phyloP scores from a whole-genome alignment of 1,140 invertebrate genomes.

The Ericerus pela region DNA sequence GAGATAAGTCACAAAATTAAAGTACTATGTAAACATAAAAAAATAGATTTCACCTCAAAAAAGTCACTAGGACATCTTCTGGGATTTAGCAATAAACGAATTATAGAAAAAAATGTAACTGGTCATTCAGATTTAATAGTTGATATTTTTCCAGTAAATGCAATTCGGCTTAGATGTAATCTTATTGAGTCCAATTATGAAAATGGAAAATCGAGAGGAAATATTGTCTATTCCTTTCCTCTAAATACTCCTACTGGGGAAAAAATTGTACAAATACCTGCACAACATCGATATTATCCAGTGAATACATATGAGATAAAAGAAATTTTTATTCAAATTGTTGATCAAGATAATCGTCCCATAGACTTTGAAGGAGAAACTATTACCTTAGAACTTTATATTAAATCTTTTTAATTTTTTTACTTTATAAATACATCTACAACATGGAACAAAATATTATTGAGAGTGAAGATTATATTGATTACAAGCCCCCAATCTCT shows the following conservation, averaged over 20 bases:
- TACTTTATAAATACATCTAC: slow-evolving; percentile 1
- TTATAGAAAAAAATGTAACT: too few species aligned
- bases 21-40: too few species aligned
- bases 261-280: background rate
- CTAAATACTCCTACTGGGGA: slow-evolving; percentile 2
- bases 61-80: too few species aligned
- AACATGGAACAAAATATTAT: slow-evolving; percentile 6
- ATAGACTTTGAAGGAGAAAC: slow-evolving; percentile 3
- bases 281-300: background rate
- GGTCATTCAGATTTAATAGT: too few species aligned
- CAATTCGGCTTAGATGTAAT: too few species aligned
- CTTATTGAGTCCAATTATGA: too few species aligned
- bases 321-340: background rate
- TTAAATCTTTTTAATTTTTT: slow-evolving; percentile 5
- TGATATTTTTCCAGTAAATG: too few species aligned
- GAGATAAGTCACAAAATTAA: too few species aligned
- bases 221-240: slow-evolving; percentile 5
- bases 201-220: slow-evolving; percentile 1
- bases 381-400: background rate
- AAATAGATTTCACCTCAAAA: too few species aligned
- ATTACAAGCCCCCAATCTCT: background rate
- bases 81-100: too few species aligned
- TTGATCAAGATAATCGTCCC: slow-evolving; percentile 1
- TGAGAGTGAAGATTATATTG: background rate
- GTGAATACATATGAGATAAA: background rate